phyloP scores from a whole-genome alignment of 2,797 vertebrate species.

The Amblyraja radiata region DNA sequence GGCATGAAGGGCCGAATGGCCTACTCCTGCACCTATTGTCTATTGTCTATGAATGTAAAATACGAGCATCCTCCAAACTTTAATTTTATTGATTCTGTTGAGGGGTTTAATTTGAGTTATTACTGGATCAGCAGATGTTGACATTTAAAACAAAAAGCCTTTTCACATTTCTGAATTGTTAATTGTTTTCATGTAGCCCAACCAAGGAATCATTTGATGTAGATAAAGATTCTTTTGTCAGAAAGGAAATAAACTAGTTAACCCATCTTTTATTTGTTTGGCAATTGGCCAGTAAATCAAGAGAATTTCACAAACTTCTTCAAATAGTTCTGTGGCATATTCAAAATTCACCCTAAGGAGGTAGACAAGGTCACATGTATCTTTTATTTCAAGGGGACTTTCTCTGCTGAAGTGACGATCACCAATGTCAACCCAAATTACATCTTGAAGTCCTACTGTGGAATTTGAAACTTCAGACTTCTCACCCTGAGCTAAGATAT shows the following conservation, averaged over 20 bases:
- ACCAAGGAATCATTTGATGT: neutral
- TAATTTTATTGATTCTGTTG: neutral
- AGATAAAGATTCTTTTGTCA: neutral
- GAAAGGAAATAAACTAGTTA: neutral
- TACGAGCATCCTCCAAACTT: neutral
- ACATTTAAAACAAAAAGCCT: neutral
- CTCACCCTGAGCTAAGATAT: neutral
- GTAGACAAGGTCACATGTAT: neutral
- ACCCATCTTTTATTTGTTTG: neutral
- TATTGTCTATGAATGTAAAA: neutral
- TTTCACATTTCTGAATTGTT: neutral
- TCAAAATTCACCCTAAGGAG: too few relatives aligned
- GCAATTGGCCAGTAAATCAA: neutral
- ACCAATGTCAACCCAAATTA: neutral
- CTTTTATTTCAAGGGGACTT: neutral
- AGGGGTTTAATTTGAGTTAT: neutral
- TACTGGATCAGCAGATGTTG: neutral
- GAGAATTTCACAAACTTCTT: neutral
- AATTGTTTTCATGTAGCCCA: neutral
- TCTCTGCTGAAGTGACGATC: neutral
- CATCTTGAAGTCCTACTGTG: neutral
- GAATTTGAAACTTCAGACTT: neutral
- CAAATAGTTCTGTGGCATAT: neutral
- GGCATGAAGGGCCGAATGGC: too few relatives aligned
- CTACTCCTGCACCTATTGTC: too few relatives aligned